Conservation (phyloP, 1,140 invertebrate species). For the Diploscapter pachys region DNA sequence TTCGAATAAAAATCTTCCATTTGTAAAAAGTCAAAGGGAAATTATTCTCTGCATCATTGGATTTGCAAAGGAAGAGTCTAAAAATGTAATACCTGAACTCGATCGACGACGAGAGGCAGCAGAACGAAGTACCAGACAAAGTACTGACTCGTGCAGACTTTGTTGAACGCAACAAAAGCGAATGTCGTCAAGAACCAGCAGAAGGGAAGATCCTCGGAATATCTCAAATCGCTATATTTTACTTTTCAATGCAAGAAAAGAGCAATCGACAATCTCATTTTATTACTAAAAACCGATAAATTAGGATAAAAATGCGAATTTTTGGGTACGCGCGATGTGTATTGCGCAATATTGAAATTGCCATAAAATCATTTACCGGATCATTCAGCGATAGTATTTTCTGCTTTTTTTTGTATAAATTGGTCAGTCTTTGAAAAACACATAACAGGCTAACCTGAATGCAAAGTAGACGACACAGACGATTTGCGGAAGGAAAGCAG, state of each 20-base stretch:
- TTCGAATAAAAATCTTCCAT: too few species aligned
- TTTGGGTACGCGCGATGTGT: background rate
- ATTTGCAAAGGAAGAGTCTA: background rate
- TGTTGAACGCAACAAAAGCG: slow-evolving; percentile 87
- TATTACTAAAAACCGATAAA: background rate
- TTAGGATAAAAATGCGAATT: too few species aligned
- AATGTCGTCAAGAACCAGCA: slow-evolving; percentile 79
- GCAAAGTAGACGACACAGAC: slow-evolving; percentile 72
- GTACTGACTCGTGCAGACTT: slow-evolving; percentile 63
- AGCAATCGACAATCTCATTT: background rate
- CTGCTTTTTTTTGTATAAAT: too few species aligned
- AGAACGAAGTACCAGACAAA: slow-evolving; percentile 71
- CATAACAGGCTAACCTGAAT: slow-evolving; percentile 59
- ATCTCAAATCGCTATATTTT: slow-evolving; percentile 46
- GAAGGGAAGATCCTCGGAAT: slow-evolving; percentile 71
- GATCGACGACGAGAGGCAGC: slow-evolving; percentile 59
- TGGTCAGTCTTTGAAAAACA: too few species aligned
- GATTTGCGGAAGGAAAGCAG: slow-evolving; percentile 74
- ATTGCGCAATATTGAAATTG: too few species aligned
- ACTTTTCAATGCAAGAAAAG: slow-evolving; percentile 39
- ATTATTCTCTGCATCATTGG: too few species aligned
- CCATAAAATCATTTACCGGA: too few species aligned
- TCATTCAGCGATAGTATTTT: too few species aligned
- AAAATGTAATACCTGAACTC: slow-evolving; percentile 30
- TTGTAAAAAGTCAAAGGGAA: too few species aligned